phyloP scores from a whole-genome alignment of 2,113 vertebrate genomes.

The Sarotherodon lohbergeri region DNA sequence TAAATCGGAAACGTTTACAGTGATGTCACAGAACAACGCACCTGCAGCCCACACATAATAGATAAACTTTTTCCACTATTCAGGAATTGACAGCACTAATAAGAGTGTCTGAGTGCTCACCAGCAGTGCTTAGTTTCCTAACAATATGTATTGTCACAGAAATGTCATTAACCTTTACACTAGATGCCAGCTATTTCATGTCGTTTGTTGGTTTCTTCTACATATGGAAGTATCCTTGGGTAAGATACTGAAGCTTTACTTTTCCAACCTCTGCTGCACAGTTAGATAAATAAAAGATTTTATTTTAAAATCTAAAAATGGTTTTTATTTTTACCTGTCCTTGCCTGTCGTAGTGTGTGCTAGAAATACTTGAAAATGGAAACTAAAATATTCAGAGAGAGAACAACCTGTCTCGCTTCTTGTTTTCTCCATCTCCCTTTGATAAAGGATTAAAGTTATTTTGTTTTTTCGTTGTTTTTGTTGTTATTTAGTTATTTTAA shows the following conservation, averaged over 20 bases:
- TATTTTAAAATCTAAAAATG: neutral
- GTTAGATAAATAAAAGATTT: neutral
- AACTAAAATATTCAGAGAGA: neutral
- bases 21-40: neutral
- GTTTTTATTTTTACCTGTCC: neutral
- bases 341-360: neutral
- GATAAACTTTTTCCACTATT: neutral
- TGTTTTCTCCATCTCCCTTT: neutral
- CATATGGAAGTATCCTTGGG: neutral
- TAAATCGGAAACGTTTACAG: rapidly evolving
- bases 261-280: neutral
- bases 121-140: neutral
- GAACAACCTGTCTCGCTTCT: neutral
- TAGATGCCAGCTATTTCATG: neutral
- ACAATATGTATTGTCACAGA: neutral
- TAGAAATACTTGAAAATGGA: neutral
- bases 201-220: neutral
- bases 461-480: neutral
- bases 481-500: neutral
- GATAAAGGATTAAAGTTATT: neutral
- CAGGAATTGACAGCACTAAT: neutral
- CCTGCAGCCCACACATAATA: neutral
- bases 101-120: neutral
- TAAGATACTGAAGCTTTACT: neutral
- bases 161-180: neutral